These are phyloP conservation scores for Prorops nasuta DNA, from an alignment of 1,140 invertebrate genomes.

Conservation along the genomic window DNA sequence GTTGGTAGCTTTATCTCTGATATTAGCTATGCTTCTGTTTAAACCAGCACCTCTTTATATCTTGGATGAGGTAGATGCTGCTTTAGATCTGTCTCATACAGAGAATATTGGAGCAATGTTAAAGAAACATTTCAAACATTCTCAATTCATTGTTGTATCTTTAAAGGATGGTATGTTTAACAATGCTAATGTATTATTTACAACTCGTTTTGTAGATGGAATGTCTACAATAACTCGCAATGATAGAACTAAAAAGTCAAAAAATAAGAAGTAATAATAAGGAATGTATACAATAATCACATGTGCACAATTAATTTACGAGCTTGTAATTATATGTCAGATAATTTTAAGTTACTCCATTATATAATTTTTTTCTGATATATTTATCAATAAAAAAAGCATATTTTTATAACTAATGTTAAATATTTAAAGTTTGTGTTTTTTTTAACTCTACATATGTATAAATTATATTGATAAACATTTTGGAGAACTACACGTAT, in stretches of 20 bases:
- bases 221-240: slow-evolving; percentile 84
- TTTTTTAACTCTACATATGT: too few species aligned
- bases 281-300: too few species aligned
- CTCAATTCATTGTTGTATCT: slow-evolving; percentile 98
- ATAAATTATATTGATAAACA: too few species aligned
- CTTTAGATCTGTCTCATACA: slow-evolving; percentile 96
- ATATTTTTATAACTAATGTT: too few species aligned
- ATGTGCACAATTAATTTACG: too few species aligned
- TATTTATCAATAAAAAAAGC: too few species aligned
- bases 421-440: too few species aligned
- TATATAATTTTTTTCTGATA: too few species aligned
- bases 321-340: too few species aligned
- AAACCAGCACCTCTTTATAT: slow-evolving; percentile 99
- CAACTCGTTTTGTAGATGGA: slow-evolving; percentile 93
- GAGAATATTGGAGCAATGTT: slow-evolving; percentile 98
- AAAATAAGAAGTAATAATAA: too few species aligned
- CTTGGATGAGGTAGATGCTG: slow-evolving; percentile 98
- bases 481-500: too few species aligned
- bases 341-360: too few species aligned
- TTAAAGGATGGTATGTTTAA: slow-evolving; percentile 99
- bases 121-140: slow-evolving; percentile 89
- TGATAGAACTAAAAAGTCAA: slow-evolving; percentile 28
- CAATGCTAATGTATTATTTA: slow-evolving; percentile 97
- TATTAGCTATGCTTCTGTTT: slow-evolving; percentile 94
- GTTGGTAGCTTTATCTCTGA: slow-evolving; percentile 92